These are phyloP conservation scores for Sphenopsis melanotis DNA, from an alignment of 2,797 vertebrate genomes.

Conservation along the genomic window DNA sequence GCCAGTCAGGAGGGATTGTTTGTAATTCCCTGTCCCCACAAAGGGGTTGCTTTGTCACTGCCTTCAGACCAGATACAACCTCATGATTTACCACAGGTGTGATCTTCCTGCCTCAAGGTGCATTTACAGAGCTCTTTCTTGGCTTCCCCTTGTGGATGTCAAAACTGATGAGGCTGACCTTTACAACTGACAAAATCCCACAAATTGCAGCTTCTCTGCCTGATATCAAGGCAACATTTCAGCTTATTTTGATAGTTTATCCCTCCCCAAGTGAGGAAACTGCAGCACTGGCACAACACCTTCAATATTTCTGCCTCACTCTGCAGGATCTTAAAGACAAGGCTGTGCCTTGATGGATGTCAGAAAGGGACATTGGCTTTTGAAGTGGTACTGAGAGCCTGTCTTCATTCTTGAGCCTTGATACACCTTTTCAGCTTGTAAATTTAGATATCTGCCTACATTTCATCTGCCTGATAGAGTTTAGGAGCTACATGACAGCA, in stretches of 20 bases:
- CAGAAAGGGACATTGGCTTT: background rate
- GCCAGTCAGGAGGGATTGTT: background rate
- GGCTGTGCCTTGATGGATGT: background rate
- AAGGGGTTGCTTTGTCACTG: background rate
- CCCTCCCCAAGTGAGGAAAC: background rate
- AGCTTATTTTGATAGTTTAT: background rate
- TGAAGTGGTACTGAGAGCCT: background rate
- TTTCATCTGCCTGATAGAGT: background rate
- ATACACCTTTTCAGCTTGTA: background rate
- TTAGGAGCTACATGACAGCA: background rate
- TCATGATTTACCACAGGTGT: background rate
- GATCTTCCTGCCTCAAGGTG: background rate
- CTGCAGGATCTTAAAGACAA: background rate
- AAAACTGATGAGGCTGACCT: background rate
- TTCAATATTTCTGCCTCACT: background rate
- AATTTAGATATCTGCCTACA: background rate
- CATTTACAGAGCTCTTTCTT: background rate
- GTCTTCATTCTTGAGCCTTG: background rate
- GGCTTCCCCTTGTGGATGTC: background rate
- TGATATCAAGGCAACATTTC: background rate
- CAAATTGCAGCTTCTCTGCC: background rate
- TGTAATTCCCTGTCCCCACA: fast-evolving
- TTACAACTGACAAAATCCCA: background rate
- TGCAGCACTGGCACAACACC: background rate
- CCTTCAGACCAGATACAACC: background rate